Conservation (phyloP, 1,140 invertebrate genomes). For the Scaptomyza pallida region DNA sequence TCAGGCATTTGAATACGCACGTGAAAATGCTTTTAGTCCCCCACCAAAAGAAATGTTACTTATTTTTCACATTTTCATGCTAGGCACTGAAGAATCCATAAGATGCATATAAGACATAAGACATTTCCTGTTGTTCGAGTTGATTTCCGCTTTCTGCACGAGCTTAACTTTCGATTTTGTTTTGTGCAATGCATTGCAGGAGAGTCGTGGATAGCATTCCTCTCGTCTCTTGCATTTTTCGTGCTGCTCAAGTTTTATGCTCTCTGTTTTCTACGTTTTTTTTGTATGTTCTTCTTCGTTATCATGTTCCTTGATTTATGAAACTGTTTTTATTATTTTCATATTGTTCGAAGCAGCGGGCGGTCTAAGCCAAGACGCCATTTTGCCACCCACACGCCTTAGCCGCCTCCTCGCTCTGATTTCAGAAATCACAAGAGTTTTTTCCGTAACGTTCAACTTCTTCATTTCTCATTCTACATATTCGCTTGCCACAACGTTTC, state of each 20-base stretch:
- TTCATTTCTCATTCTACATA: constrained; percentile 11
- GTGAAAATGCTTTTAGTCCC: background rate
- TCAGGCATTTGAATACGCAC: background rate
- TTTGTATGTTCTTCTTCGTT: constrained; percentile 49
- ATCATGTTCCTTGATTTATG: constrained; percentile 80
- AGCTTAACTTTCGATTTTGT: constrained; percentile 73
- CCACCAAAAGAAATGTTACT: constrained; percentile 5
- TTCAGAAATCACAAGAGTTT: constrained; percentile 76
- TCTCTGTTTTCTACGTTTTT: constrained; percentile 10
- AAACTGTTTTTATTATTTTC: constrained; percentile 83
- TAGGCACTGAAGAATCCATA: constrained; percentile 11
- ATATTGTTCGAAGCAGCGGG: constrained; percentile 64
- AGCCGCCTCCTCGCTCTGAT: constrained; percentile 44
- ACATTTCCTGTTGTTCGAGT: constrained; percentile 73
- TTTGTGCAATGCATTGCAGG: constrained; percentile 17
- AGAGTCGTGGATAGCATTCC: constrained; percentile 24
- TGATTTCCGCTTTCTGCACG: constrained; percentile 66
- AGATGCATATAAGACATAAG: no score
- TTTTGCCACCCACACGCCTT: constrained; percentile 21
- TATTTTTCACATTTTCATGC: constrained; percentile 13
- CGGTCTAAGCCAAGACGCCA: constrained; percentile 22
- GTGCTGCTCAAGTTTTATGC: constrained; percentile 64
- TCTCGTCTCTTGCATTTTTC: constrained; percentile 53
- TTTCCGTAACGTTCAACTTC: constrained; percentile 17
- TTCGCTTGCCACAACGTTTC: constrained; percentile 28